phyloP scores from a whole-genome alignment of 2,888 invertebrate species.

The Nomada ruficornis region DNA sequence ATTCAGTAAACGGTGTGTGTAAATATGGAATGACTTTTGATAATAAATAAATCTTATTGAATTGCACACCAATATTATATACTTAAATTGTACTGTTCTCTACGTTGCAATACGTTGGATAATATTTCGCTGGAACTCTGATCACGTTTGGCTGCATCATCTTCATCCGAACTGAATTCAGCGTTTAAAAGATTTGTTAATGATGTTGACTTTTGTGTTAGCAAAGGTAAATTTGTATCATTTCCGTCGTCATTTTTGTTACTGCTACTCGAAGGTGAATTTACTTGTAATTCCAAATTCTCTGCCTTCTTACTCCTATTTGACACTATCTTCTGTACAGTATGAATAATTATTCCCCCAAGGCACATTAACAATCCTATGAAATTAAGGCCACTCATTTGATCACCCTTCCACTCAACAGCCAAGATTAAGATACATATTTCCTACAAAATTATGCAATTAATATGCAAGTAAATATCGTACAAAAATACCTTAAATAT shows the following conservation, averaged over 20 bases:
- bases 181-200: slow-evolving; percentile 81
- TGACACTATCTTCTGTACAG: slow-evolving; percentile 88
- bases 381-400: slow-evolving; percentile 92
- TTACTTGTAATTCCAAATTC: slow-evolving; percentile 79
- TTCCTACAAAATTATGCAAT: slow-evolving; percentile 88
- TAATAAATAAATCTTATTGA: slow-evolving; percentile 34
- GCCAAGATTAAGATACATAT: slow-evolving; percentile 96
- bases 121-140: slow-evolving; percentile 85
- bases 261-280: slow-evolving; percentile 71
- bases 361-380: slow-evolving; percentile 95
- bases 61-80: slow-evolving; percentile 14
- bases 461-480: neutral
- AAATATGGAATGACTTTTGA: slow-evolving; percentile 15
- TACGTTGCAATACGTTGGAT: slow-evolving; percentile 84
- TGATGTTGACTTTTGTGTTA: slow-evolving; percentile 81
- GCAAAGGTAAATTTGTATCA: slow-evolving; percentile 80
- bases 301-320: slow-evolving; percentile 75
- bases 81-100: slow-evolving; percentile 73
- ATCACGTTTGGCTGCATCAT: slow-evolving; percentile 80
- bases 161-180: slow-evolving; percentile 82
- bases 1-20: slow-evolving; percentile 7
- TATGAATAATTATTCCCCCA: slow-evolving; percentile 94
- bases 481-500: neutral
- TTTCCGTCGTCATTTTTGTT: slow-evolving; percentile 75
- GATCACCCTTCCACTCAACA: slow-evolving; percentile 94